Conservation (phyloP, 2,888 invertebrate genomes). For the Erebia ligea region DNA sequence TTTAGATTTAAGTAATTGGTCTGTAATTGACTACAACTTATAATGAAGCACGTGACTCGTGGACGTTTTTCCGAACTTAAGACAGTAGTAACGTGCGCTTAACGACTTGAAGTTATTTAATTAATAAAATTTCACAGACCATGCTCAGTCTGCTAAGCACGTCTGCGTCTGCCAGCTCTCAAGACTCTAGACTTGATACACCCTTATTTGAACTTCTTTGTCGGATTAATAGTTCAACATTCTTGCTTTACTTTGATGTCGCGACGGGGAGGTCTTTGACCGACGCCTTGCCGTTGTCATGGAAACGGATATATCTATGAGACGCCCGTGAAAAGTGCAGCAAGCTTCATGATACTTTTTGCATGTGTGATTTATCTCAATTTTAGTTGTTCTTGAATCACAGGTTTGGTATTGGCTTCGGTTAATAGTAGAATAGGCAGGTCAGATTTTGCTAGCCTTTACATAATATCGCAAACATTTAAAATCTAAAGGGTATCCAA, state of each 20-base stretch:
- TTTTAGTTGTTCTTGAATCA: neutral
- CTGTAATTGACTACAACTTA: slow-evolving; percentile 20
- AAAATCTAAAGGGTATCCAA: no score
- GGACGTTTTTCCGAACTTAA: slow-evolving; percentile 42
- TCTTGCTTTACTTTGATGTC: slow-evolving; percentile 72
- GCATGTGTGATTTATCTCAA: neutral
- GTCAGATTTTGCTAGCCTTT: neutral
- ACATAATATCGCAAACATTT: neutral
- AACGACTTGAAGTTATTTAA: slow-evolving; percentile 57
- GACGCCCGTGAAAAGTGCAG: slow-evolving; percentile 39
- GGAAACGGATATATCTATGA: slow-evolving; percentile 65
- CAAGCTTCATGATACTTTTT: slow-evolving; percentile 15
- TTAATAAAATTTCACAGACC: slow-evolving; percentile 55
- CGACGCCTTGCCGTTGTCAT: slow-evolving; percentile 70
- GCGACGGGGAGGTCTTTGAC: slow-evolving; percentile 75
- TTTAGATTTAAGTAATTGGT: neutral
- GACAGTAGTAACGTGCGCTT: slow-evolving; percentile 50
- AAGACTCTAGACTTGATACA: slow-evolving; percentile 48
- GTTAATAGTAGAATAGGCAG: neutral
- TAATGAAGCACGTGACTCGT: slow-evolving; percentile 38
- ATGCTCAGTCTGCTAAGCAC: slow-evolving; percentile 35
- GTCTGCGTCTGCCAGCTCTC: slow-evolving; percentile 38
- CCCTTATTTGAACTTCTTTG: slow-evolving; percentile 60
- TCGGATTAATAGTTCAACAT: slow-evolving; percentile 64
- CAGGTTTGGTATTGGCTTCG: neutral